Base-by-base conservation (phyloP, 2,888 invertebrate genomes). In the Saturnia pavonia region DNA sequence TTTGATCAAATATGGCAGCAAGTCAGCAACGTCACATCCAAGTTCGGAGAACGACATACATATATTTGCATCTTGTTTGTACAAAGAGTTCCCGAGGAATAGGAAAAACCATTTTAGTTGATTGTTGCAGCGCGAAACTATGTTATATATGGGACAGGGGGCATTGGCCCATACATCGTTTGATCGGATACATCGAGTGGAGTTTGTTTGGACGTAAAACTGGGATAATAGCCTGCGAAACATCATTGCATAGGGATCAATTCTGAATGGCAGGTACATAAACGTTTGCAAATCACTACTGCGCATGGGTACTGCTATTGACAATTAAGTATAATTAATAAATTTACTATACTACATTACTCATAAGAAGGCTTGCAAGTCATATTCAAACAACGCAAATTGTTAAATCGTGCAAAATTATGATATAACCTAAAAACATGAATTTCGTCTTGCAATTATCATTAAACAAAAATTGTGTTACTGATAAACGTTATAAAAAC, bases 151-250 rank as follows among this genome's bases (percentile, higher is more conserved):
- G n/a, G 65, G n/a, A 65, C 65, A 65, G 14, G 57, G 65, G 65
- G 65, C 40, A 19, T 19, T 65, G 65, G 40, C 65, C 65, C n/a
- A 25, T n/a, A 65, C n/a, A 34, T 40, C 40, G 34, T 9, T 54
- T 48, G 74, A 73, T 65, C 40, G 40, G 19, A 40, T 43, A 63
- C 70, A 70, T 76, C 79, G 72, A 82, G 80, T 74, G 78, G 70
- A 75, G 75, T 81, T 81, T 82, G 74, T 75, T 71, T 74, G 74
- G 63, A 60, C 69, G 51, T 68, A 69, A 57, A 73, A 68, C 43
- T 69, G 67, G 74, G 69, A 74, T 74, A 71, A 71, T 65, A 57
- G 73, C 68, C 40, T 34, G 40, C 65, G 19, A 65, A 40, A 65
- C 34, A 34, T 54, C 54, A 54, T 9, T 12, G 22, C 54, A 63